Evolutionary conservation across 2,797 vertebrate species (phyloP).

Genomic region (Coccyzus lansbergi): DNA sequence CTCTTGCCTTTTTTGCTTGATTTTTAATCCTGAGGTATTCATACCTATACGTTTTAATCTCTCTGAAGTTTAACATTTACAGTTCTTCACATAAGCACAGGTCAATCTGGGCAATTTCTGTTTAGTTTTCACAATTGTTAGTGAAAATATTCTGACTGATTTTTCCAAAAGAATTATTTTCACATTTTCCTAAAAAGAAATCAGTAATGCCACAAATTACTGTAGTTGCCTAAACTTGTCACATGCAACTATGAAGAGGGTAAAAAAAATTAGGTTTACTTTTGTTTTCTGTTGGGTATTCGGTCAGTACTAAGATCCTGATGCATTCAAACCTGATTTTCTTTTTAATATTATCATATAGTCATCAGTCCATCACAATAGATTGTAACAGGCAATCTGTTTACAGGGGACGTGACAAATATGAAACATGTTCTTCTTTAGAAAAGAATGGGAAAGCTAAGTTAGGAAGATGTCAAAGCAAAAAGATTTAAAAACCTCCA

Average conservation of each 20-base stretch:
- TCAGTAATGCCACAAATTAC: neutral
- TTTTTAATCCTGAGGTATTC: slow-evolving; percentile 10
- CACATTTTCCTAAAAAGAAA: neutral
- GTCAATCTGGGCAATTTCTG: neutral
- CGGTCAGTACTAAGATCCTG: neutral
- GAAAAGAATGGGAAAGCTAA: neutral
- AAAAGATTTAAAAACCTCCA: neutral
- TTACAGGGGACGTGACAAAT: neutral
- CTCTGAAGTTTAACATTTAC: neutral
- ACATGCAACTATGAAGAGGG: neutral
- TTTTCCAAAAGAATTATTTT: neutral
- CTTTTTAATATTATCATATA: neutral
- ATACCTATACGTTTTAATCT: neutral
- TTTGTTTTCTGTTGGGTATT: neutral
- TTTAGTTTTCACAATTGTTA: neutral
- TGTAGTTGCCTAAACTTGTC: neutral
- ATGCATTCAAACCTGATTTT: neutral
- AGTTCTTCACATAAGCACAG: neutral
- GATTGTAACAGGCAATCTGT: neutral
- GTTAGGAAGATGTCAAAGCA: neutral
- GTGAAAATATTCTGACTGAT: neutral
- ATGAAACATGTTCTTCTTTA: neutral
- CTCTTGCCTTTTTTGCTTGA: slow-evolving; percentile 1
- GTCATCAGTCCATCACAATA: neutral
- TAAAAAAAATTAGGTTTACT: neutral